Conservation (phyloP, 1,140 invertebrate species). For the Orchesella cincta region DNA sequence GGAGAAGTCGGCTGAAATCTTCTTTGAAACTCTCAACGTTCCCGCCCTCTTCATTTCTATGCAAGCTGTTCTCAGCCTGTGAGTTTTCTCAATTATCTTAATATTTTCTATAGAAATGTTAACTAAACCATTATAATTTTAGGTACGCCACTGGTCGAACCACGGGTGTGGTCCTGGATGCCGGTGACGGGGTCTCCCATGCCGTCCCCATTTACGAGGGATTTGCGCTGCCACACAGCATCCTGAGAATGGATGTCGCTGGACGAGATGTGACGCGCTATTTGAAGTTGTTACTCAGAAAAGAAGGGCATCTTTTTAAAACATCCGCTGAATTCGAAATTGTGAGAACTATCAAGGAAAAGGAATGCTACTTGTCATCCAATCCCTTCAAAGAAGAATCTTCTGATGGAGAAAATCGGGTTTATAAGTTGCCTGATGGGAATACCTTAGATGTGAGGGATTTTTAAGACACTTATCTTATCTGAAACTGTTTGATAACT, state of each 20-base stretch:
- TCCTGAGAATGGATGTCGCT: conserved; percentile 96
- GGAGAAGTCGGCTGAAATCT: conserved; percentile 97
- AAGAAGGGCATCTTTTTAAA: conserved; percentile 94
- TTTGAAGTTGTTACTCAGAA: conserved; percentile 84
- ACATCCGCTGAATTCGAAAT: conserved; percentile 99
- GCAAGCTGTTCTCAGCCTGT: conserved; percentile 99
- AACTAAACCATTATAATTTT: too few relatives aligned
- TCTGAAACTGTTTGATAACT: too few relatives aligned
- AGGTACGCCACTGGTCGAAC: conserved; percentile 96
- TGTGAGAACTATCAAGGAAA: conserved; percentile 93
- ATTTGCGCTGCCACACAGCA: conserved; percentile 98
- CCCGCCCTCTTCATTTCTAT: conserved; percentile 98
- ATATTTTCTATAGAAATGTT: too few relatives aligned
- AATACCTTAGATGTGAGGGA: conserved; percentile 78
- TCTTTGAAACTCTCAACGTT: conserved; percentile 99
- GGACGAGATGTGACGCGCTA: conserved; percentile 95
- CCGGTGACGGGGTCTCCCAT: conserved; percentile 98
- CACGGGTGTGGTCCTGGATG: conserved; percentile 96
- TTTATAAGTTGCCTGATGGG: conserved; percentile 92
- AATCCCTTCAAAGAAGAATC: conserved; percentile 93
- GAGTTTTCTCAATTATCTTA: conserved; percentile 64
- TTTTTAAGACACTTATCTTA: too few relatives aligned
- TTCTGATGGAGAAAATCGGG: conserved; percentile 84
- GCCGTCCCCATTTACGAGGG: conserved; percentile 99
- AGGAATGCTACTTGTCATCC: conserved; percentile 87